Percentiles rank a stretch among this genome's conserved stretches.
phyloP scores from a whole-genome alignment of 2,888 invertebrate genomes.

The Zootermopsis nevadensis region DNA sequence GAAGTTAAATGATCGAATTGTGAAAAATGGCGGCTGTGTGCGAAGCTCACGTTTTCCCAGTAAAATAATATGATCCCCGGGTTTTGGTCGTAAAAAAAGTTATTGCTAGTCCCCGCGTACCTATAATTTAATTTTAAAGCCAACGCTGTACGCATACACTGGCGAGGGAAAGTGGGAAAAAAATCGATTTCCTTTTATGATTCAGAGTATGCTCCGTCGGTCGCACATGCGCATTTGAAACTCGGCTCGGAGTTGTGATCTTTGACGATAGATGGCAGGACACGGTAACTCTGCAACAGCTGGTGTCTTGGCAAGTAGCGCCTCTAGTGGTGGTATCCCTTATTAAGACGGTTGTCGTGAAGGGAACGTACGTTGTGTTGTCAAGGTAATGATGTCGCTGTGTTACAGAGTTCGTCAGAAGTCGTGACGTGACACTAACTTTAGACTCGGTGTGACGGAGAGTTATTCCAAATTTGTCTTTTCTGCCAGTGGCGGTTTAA shows the following conservation, averaged over 20 bases:
- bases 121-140: constrained; percentile 43
- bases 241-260: neutral
- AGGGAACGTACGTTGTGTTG: too few relatives aligned
- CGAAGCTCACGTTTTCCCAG: constrained; percentile 18
- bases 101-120: constrained; percentile 34
- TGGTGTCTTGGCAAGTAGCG: neutral
- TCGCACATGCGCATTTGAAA: constrained; percentile 22
- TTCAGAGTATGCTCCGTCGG: constrained; percentile 20
- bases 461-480: too few relatives aligned
- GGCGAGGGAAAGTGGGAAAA: constrained; percentile 28
- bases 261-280: constrained; percentile 3
- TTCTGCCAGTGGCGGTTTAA: too few relatives aligned
- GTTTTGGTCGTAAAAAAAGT: constrained; percentile 41
- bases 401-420: too few relatives aligned
- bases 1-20: neutral
- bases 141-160: constrained; percentile 36
- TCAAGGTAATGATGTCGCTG: too few relatives aligned
- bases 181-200: constrained; percentile 46
- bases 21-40: neutral
- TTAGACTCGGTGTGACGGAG: too few relatives aligned
- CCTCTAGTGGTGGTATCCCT: neutral
- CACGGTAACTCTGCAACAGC: neutral
- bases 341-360: neutral
- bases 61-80: constrained; percentile 21
- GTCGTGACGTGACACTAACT: too few relatives aligned